Evolutionary conservation across 2,888 invertebrate species (phyloP).

Genomic region (Synanthedon formicaeformis): DNA sequence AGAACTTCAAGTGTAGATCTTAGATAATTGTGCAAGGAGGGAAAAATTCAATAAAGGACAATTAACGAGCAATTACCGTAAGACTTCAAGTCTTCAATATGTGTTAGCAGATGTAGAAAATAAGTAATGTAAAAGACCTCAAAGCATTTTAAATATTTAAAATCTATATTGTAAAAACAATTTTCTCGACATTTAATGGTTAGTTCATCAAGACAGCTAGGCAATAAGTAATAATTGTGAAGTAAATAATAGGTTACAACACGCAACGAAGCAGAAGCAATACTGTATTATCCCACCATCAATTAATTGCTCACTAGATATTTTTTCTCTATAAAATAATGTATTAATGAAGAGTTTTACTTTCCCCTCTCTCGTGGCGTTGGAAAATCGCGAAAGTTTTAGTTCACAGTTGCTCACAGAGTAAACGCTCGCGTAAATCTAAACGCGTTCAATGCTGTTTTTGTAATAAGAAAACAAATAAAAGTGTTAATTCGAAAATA

Average conservation of each 20-base stretch:
- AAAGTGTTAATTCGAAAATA: slow-evolving; percentile 32
- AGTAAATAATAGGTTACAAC: slow-evolving; percentile 5
- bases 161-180: background rate
- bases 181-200: background rate
- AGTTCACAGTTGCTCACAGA: slow-evolving; percentile 6
- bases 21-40: too few relatives aligned
- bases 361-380: slow-evolving; percentile 44
- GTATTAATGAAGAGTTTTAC: slow-evolving; percentile 52
- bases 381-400: slow-evolving; percentile 35
- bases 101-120: too few relatives aligned
- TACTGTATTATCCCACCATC: slow-evolving; percentile 18
- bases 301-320: slow-evolving; percentile 26
- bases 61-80: too few relatives aligned
- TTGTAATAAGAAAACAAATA: slow-evolving; percentile 1
- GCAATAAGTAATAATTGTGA: slow-evolving; percentile 1
- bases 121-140: too few relatives aligned
- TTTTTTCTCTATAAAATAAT: slow-evolving; percentile 36
- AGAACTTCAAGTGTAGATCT: too few relatives aligned
- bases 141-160: too few relatives aligned
- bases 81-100: too few relatives aligned
- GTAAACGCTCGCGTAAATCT: slow-evolving; percentile 1
- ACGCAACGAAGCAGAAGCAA: slow-evolving; percentile 2
- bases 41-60: too few relatives aligned
- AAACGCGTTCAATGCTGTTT: background rate
- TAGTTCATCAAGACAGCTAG: background rate